Conservation (phyloP, 2,888 invertebrate species). For the Sisyra nigra region DNA sequence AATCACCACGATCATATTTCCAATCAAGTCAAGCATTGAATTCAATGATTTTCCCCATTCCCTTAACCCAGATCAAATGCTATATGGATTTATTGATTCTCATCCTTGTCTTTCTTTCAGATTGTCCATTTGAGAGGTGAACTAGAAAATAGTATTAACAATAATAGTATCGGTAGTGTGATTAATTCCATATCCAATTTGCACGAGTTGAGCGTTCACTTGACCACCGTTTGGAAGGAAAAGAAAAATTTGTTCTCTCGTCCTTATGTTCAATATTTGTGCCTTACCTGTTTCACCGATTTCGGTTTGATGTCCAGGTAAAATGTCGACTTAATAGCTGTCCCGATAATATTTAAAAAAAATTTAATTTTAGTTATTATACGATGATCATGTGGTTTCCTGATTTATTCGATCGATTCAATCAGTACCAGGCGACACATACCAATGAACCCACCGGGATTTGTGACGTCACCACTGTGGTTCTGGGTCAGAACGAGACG, state of each 20-base stretch:
- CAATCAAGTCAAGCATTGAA: too few relatives aligned
- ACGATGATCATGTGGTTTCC: slow-evolving; percentile 55
- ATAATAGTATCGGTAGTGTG: slow-evolving; percentile 1
- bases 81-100: too few relatives aligned
- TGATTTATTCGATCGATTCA: slow-evolving; percentile 46
- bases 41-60: too few relatives aligned
- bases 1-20: too few relatives aligned
- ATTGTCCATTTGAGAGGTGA: slow-evolving; percentile 1
- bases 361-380: slow-evolving; percentile 31
- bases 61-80: too few relatives aligned
- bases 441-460: slow-evolving; percentile 32
- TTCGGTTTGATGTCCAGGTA: slow-evolving; percentile 46
- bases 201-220: slow-evolving; percentile 9
- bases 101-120: too few relatives aligned
- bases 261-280: slow-evolving; percentile 35
- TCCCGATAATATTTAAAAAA: neutral
- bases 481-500: slow-evolving; percentile 18
- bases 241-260: slow-evolving; percentile 29
- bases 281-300: slow-evolving; percentile 38
- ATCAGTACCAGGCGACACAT: slow-evolving; percentile 31
- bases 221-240: slow-evolving; percentile 12
- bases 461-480: slow-evolving; percentile 34
- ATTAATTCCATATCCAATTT: slow-evolving; percentile 3
- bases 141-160: neutral
- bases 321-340: neutral